Evolutionary conservation across 2,113 vertebrate genomes (phyloP), one percentile per base, ranked within the genome.

Genomic region (Psittacara wagleri): DNA sequence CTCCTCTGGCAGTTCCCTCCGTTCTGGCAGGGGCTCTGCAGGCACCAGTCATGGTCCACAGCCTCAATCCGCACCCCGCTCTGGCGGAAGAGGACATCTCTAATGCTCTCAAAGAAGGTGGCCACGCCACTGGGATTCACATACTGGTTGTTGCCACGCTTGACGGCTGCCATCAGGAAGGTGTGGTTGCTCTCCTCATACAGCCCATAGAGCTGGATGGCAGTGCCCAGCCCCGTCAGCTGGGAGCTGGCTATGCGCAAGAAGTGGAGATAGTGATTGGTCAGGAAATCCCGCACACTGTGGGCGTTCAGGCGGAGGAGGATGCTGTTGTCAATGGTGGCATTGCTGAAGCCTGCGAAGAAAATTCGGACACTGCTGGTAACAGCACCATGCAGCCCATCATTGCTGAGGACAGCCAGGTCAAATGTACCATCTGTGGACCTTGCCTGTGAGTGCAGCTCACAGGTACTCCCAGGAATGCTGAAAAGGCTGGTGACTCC

Each of bases 51-150:
- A 2, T 99, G 98, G 95, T 99, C 99, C 95, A 99, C 99, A 1
- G 99, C 98, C 88, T 99, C 99, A 9, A 99, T 97, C 85, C 97
- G 98, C 46, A 99, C 99, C 11, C 99, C 99, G 3, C 99, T 99
- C 97, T 99, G 99, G 35, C 99, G 98, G 89, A 99, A 97, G 61
- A 99, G 97, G 73, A 98, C 93, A 39, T 99, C 99, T 96, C 98
- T 99, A 97, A 99, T 99, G 97, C 99, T 99, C 95, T 99, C 99
- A 12, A 99, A 99, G 98, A 99, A 99, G 91, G 99, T 99, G 80
- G 99, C 98, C 52, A 99, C 99, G 0, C 99, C 99, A 0, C 99
- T 99, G 92, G 99, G 98, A 86, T 97, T 99, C 64, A 99, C 98
- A 7, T 99, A 99, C 90, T 99, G 99, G 86, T 97, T 98, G 25